Percentiles rank a stretch among this genome's conserved stretches.
phyloP scores from a whole-genome alignment of 2,888 invertebrate species.

The Chirona hameri region DNA sequence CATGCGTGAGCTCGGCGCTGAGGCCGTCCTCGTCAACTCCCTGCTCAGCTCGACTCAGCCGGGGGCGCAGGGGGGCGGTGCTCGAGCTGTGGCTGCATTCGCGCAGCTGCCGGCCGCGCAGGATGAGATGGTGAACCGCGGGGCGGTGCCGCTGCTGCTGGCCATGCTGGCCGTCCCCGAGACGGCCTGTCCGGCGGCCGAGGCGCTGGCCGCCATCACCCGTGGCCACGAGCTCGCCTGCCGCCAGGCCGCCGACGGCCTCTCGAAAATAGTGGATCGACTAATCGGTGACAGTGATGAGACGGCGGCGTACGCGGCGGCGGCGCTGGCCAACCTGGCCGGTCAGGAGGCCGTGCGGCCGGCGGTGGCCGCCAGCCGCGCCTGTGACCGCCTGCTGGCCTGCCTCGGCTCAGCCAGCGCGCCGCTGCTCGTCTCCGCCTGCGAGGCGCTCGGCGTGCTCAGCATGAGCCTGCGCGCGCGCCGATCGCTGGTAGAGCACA shows the following conservation, averaged over 20 bases:
- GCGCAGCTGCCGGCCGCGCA: not conserved
- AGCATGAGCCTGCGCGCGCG: not conserved
- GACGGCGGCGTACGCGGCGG: not conserved
- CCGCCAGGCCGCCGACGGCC: conserved; percentile 6
- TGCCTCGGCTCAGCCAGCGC: not conserved
- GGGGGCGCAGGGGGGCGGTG: not conserved
- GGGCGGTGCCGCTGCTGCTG: conserved; percentile 9
- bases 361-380: not conserved
- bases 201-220: not conserved
- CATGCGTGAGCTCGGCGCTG: not conserved
- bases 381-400: not conserved
- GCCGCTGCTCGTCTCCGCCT: not conserved
- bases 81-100: not conserved
- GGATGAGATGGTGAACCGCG: not conserved
- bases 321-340: not conserved
- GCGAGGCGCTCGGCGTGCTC: not conserved
- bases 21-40: not conserved
- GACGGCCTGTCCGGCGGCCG: not conserved
- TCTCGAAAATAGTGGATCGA: not conserved
- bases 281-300: not conserved
- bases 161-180: not conserved
- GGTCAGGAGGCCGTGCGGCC: not conserved
- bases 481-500: not conserved
- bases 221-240: not conserved
- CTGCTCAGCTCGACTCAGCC: not conserved